Evolutionary conservation across 2,888 invertebrate species (phyloP), one percentile per base, ranked within the genome.

Genomic region (Odontocolon sp.): DNA sequence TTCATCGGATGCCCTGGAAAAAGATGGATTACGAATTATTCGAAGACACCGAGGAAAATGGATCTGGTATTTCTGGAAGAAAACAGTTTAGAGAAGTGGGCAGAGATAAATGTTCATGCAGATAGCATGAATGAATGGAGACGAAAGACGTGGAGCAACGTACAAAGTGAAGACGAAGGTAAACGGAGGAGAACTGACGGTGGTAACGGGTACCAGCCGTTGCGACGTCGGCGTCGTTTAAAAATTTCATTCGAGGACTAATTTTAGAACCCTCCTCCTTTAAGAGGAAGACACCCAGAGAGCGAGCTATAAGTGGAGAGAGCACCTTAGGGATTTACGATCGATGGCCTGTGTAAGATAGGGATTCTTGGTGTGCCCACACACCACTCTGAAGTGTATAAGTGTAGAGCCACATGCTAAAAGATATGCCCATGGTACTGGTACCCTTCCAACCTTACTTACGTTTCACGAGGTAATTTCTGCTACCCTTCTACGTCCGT

Each of bases 171-270:
- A 36, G 45, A 36, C 14, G 11, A 28, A 45, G 54, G n/a, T 54
- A 18, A 42, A 18, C n/a, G 54, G 18, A 45, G 26, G 38, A 56
- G 57, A 45, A 45, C 47, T 56, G 56, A 64, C 38, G 38, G 66
- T 50, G 57, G 36, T 66, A 57, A 72, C 57, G 66, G 64, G 47
- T 57, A 72, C 45, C 64, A 72, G 66, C 71, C 57, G 71, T 57
- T 23, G 57, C 66, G 66, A 57, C 28, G 66, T 38, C 66, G 47
- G 66, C 14, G 42, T 26, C 57, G 40, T 57, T 66, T 28, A 50
- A 66, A 72, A 66, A 57, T 72, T 66, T 56, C 57, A 38, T 57
- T 66, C 71, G 31, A 57, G 56, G 66, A 72, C 56, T 66, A 72
- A 72, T 66, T 72, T 66, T 66, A 66, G 66, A 72, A 63, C 23